phyloP scores from a whole-genome alignment of 2,797 vertebrate species.

The Xenopus petersii region DNA sequence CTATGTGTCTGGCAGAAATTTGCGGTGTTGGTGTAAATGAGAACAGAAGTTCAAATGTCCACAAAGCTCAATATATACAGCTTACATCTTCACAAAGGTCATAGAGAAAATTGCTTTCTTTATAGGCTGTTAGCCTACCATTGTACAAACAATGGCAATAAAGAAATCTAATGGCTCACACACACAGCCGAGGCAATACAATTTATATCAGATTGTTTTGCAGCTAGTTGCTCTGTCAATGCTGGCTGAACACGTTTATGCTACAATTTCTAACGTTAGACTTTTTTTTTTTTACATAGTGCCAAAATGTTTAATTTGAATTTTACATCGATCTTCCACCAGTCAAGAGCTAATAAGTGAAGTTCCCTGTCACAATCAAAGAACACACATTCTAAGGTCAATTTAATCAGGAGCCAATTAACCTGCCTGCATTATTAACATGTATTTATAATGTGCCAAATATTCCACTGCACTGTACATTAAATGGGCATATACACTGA shows the following conservation, averaged over 20 bases:
- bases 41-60: not conserved
- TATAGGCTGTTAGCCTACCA: not conserved
- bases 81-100: not conserved
- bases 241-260: not conserved
- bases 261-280: too few species aligned
- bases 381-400: too few species aligned
- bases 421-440: too few species aligned
- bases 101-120: not conserved
- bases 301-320: too few species aligned
- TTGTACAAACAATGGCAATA: not conserved
- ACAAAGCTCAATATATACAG: not conserved
- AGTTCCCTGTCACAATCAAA: too few species aligned
- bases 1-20: not conserved
- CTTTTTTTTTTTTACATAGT: too few species aligned
- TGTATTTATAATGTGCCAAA: too few species aligned
- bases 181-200: not conserved
- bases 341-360: too few species aligned
- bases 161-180: not conserved
- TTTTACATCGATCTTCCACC: too few species aligned
- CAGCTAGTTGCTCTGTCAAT: not conserved
- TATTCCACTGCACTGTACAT: too few species aligned
- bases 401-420: too few species aligned
- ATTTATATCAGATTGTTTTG: not conserved
- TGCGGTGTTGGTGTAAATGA: constrained; percentile 1
- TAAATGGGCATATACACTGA: too few species aligned